phyloP scores from a whole-genome alignment of 1,140 invertebrate species.

The Drosophila simulans region DNA sequence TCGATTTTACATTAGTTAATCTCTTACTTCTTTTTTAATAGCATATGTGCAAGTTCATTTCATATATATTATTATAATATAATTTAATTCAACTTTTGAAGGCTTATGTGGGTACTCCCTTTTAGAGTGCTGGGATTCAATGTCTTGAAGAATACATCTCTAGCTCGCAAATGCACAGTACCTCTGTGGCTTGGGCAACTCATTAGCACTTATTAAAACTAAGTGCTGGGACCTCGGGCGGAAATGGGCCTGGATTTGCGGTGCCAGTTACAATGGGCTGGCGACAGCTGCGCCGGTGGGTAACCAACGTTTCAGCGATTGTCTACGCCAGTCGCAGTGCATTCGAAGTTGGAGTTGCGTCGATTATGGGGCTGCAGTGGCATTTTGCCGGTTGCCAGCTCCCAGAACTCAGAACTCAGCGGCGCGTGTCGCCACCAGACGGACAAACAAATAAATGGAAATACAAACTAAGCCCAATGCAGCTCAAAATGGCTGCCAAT shows the following conservation, averaged over 20 bases:
- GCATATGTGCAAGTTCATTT: no score
- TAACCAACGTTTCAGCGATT: slow-evolving; percentile 77
- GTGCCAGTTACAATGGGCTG: slow-evolving; percentile 20
- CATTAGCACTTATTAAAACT: slow-evolving; percentile 81
- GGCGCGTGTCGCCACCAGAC: slow-evolving; percentile 64
- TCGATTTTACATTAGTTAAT: no score
- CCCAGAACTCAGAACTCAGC: slow-evolving; percentile 20
- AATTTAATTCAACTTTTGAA: no score
- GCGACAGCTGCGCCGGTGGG: slow-evolving; percentile 50
- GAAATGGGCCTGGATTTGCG: slow-evolving; percentile 56
- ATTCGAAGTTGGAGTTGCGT: slow-evolving; percentile 10
- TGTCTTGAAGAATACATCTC: slow-evolving; percentile 14
- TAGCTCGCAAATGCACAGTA: slow-evolving; percentile 9
- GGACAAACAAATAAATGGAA: slow-evolving; percentile 40
- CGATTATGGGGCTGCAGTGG: slow-evolving; percentile 31
- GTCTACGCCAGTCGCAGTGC: slow-evolving; percentile 44
- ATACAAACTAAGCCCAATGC: slow-evolving; percentile 53
- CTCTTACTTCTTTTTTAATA: no score
- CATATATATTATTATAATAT: no score
- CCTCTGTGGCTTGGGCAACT: slow-evolving; percentile 66
- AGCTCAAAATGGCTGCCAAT: slow-evolving; percentile 76
- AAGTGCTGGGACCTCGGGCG: slow-evolving; percentile 43
- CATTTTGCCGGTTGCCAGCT: slow-evolving; percentile 18
- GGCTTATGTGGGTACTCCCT: no score
- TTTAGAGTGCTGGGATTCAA: no score